Evolutionary conservation across 2,888 invertebrate genomes (phyloP).

Genomic region (Phrixothrix hirtus): DNA sequence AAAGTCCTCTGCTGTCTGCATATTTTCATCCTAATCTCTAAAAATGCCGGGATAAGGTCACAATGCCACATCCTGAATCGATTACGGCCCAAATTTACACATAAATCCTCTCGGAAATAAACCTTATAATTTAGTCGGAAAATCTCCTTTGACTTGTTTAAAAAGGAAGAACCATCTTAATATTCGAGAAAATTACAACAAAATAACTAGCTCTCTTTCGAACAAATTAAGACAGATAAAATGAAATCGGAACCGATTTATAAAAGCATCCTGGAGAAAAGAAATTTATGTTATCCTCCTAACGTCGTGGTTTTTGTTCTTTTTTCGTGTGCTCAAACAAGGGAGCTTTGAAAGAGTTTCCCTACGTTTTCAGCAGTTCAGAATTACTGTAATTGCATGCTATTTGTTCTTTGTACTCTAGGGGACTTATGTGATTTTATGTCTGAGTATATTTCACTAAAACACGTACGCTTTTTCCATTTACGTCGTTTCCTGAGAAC

Average conservation of each 20-base stretch:
- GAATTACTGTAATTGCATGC: constrained; percentile 25
- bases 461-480: background rate
- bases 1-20: constrained; percentile 19
- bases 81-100: constrained; percentile 17
- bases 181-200: constrained; percentile 10
- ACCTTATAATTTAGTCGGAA: constrained; percentile 11
- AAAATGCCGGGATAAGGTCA: constrained; percentile 18
- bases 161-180: constrained; percentile 4
- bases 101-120: constrained; percentile 14
- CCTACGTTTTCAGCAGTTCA: constrained; percentile 23
- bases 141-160: constrained; percentile 11
- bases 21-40: constrained; percentile 19
- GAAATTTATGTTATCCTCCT: constrained; percentile 28
- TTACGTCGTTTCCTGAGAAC: background rate
- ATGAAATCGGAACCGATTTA: constrained; percentile 30
- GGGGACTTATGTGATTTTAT: background rate
- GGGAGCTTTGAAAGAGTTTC: constrained; percentile 9
- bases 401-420: constrained; percentile 21
- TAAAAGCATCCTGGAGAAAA: constrained; percentile 24
- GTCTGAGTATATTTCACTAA: background rate
- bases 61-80: constrained; percentile 20
- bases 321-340: constrained; percentile 20
- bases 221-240: constrained; percentile 28
- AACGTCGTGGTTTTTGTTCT: constrained; percentile 21
- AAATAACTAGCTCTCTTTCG: constrained; percentile 13